Conservation (phyloP, 2,888 invertebrate species). For the Abrostola tripartita region DNA sequence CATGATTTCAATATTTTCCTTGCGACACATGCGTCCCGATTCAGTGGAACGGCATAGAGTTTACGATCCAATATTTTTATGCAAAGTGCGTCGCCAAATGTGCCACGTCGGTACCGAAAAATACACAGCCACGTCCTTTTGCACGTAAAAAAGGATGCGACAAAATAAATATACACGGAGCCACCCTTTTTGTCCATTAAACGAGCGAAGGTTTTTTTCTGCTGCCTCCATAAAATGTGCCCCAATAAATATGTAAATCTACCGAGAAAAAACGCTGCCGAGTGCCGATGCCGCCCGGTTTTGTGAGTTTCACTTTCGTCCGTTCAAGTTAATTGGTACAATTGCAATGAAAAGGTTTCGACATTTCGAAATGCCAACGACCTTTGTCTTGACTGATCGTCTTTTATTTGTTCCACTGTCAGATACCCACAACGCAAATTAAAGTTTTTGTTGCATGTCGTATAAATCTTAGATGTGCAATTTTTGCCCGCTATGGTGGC, state of each 20-base stretch:
- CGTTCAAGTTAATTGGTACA: conserved; percentile 82
- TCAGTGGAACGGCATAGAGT: conserved; percentile 76
- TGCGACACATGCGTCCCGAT: conserved; percentile 80
- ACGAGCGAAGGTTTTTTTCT: conserved; percentile 83
- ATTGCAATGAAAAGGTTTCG: conserved; percentile 73
- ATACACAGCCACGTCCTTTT: conserved; percentile 83
- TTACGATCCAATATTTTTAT: conserved; percentile 88
- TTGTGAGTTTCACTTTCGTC: conserved; percentile 85
- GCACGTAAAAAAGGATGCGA: conserved; percentile 88
- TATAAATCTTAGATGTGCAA: conserved; percentile 26
- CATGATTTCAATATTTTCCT: conserved; percentile 78
- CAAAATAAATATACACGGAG: conserved; percentile 87
- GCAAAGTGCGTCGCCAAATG: conserved; percentile 88
- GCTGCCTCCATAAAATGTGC: conserved; percentile 86
- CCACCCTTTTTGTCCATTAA: conserved; percentile 88
- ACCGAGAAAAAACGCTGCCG: conserved; percentile 76
- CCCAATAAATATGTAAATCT: conserved; percentile 89
- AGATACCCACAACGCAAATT: conserved; percentile 63
- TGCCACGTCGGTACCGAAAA: conserved; percentile 81
- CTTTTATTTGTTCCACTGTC: conserved; percentile 61
- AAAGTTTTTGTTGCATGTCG: conserved; percentile 44
- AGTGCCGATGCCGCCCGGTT: conserved; percentile 68
- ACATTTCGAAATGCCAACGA: conserved; percentile 70
- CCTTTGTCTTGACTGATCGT: conserved; percentile 66
- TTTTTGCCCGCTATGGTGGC: conserved; percentile 23